Conservation (phyloP, 2,888 invertebrate genomes). For the Catocala fraxini region DNA sequence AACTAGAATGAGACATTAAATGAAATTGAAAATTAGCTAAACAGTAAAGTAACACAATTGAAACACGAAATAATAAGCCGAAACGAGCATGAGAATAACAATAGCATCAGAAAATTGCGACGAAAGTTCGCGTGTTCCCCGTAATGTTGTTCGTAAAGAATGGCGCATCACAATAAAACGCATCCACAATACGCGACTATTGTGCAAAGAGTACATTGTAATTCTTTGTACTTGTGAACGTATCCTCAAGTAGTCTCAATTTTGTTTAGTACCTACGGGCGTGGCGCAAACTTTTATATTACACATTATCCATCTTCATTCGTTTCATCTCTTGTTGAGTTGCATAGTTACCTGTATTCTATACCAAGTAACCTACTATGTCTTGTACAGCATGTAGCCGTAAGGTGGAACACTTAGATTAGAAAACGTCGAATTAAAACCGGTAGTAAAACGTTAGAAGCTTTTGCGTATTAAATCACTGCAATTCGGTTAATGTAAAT, state of each 20-base stretch:
- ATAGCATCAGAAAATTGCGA: conserved; percentile 29
- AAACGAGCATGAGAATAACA: conserved; percentile 36
- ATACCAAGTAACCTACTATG: conserved; percentile 38
- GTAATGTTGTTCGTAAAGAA: conserved; percentile 34
- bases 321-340: conserved; percentile 48
- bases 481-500: conserved; percentile 44
- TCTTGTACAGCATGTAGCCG: conserved; percentile 47
- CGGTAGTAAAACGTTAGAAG: conserved; percentile 42
- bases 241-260: conserved; percentile 34
- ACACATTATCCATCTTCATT: conserved; percentile 38
- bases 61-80: conserved; percentile 27
- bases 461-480: conserved; percentile 48
- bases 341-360: conserved; percentile 49
- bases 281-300: conserved; percentile 52
- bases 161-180: conserved; percentile 35
- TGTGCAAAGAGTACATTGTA: conserved; percentile 40
- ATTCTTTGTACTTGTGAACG: conserved; percentile 40
- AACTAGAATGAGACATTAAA: conserved; percentile 6
- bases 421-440: conserved; percentile 36
- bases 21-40: conserved; percentile 17
- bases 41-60: conserved; percentile 22
- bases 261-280: conserved; percentile 37
- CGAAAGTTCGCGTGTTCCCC: conserved; percentile 28
- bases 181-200: conserved; percentile 39
- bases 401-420: conserved; percentile 45